Base-by-base conservation (phyloP, 2,113 vertebrate genomes). In the Megaceryle maxima region DNA sequence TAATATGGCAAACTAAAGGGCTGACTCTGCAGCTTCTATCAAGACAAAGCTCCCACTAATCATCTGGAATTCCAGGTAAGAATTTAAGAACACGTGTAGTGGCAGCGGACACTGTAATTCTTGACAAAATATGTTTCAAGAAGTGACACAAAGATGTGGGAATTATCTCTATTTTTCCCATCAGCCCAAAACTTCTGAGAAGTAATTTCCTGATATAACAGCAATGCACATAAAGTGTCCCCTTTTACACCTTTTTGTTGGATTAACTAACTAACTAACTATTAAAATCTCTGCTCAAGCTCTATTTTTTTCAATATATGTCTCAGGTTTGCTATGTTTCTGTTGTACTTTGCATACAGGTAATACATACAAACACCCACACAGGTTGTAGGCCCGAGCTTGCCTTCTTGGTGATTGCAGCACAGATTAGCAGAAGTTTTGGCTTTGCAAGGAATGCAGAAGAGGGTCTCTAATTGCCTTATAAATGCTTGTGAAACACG, bases 361-460 rank as follows among this genome's bases (percentile, higher is more conserved):
- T 90, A 91, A 94, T 66, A 72, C 46, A 84, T 25, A 92, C 82
- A 85, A 87, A 96, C 96, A 87, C 89, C 78, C 78, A 35, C 92
- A 37, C 39, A 48, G 3, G 2, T 79, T n/a, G 78, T 96, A 89
- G 96, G 94, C 92, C 95, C 76, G 81, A 94, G 87, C 83, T 84
- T 96, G 92, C 92, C 81, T 95, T 84, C 91, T 60, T 92, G 75
- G 57, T 4, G 59, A 89, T 69, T 46, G 74, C 67, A 92, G 81
- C 57, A 73, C 62, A 95, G 91, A 93, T 94, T 91, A 96, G 68
- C 46, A 90, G 80, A 94, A 97, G 87, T 93, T 96, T 92, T 46
- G 67, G 74, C 73, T 75, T 91, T 72, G 70, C 66, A 87, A 92
- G 69, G 83, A 92, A 91, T 68, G 94, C 96, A 96, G 70, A 92